These are phyloP conservation scores for Ctena decussata DNA, from an alignment of 2,888 invertebrate genomes.

Conservation along the genomic window DNA sequence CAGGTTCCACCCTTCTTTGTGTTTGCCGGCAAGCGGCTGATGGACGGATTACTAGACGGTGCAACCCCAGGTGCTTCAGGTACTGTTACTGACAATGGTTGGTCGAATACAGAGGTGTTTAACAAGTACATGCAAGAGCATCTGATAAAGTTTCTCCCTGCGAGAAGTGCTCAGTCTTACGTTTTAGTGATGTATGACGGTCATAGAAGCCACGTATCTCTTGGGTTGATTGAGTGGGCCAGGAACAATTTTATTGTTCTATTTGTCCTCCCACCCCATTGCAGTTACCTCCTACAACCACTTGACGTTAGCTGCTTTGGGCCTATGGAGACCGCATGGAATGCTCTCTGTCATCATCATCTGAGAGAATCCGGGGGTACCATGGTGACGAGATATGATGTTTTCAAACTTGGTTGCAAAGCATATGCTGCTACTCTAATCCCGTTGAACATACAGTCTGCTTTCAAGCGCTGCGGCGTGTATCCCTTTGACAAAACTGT, in stretches of 20 bases:
- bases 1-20: too few species aligned
- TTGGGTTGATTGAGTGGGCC: too few species aligned
- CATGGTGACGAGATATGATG: conserved; percentile 27
- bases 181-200: too few species aligned
- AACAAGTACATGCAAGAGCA: conserved; percentile 28
- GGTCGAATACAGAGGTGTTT: conserved; percentile 39
- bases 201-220: too few species aligned
- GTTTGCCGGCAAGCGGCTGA: too few species aligned
- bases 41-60: too few species aligned
- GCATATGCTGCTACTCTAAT: conserved; percentile 17
- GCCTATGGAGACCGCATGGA: conserved; percentile 20
- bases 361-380: too few species aligned
- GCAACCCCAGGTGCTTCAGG: conserved; percentile 23
- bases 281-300: too few species aligned
- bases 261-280: too few species aligned
- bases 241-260: too few species aligned
- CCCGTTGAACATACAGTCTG: conserved; percentile 7
- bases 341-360: neutral
- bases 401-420: conserved; percentile 36
- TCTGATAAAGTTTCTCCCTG: conserved; percentile 2
- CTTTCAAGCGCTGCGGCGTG: too few species aligned
- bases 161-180: neutral
- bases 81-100: too few species aligned
- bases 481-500: conserved; percentile 11
- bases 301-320: conserved; percentile 20